Percentiles rank a stretch among this genome's conserved stretches.
Evolutionary conservation across 1,140 invertebrate genomes (phyloP).

Genomic region (Belonocnema kinseyi): DNA sequence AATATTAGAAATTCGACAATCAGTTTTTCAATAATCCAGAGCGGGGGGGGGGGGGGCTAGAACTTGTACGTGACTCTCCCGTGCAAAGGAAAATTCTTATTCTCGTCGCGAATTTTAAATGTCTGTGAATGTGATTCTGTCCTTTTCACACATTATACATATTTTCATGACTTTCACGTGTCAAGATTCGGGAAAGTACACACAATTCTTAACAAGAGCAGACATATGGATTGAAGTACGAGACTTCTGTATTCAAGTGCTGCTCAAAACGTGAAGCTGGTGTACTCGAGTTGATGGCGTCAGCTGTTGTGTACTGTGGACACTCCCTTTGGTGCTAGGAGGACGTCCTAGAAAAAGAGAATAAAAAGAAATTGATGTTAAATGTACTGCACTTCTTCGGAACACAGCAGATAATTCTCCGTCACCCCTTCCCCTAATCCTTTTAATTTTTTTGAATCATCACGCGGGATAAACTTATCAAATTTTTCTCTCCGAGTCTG

Average conservation of each 20-base stretch:
- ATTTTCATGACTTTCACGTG: background rate
- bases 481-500: too few relatives aligned
- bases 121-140: background rate
- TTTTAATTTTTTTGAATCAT: too few relatives aligned
- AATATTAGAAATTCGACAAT: slow-evolving; percentile 6
- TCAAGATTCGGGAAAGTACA: slow-evolving; percentile 2
- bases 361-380: slow-evolving; percentile 13
- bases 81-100: too few relatives aligned
- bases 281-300: slow-evolving; percentile 52
- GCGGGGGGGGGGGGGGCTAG: too few relatives aligned
- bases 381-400: background rate
- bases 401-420: too few relatives aligned
- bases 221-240: slow-evolving; percentile 52
- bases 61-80: background rate
- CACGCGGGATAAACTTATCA: too few relatives aligned
- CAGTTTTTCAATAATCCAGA: background rate
- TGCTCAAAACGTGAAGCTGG: slow-evolving; percentile 32
- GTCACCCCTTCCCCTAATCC: too few relatives aligned
- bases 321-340: background rate
- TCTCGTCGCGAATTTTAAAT: too few relatives aligned
- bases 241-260: slow-evolving; percentile 53
- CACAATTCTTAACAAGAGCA: slow-evolving; percentile 51
- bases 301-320: slow-evolving; percentile 52
- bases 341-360: background rate
- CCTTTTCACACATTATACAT: slow-evolving; percentile 5